Percentiles rank a stretch among this genome's conserved stretches.
Conservation (phyloP, 2,888 invertebrate species). For the Linyphia triangularis region DNA sequence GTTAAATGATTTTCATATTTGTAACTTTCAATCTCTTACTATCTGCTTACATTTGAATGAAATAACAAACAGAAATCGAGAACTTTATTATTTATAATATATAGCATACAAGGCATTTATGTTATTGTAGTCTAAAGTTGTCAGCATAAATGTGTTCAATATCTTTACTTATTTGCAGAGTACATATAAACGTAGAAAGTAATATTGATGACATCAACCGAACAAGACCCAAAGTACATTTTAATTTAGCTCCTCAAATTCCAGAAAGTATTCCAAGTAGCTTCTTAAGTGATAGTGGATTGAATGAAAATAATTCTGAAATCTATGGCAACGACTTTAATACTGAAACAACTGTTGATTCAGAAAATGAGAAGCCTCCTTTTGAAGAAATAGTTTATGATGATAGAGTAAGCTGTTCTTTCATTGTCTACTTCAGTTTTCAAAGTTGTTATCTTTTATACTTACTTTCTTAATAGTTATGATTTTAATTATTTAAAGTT, state of each 20-base stretch:
- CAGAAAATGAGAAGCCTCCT: neutral
- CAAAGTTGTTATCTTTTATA: neutral
- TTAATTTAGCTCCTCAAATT: constrained; percentile 23
- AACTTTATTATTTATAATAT: too few relatives aligned
- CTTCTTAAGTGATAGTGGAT: neutral
- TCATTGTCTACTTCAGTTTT: neutral
- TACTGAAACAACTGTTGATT: neutral
- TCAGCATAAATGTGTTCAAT: too few relatives aligned
- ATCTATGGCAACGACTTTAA: neutral
- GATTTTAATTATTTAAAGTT: neutral
- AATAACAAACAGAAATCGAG: too few relatives aligned
- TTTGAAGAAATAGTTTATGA: constrained; percentile 22
- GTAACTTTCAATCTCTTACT: too few relatives aligned
- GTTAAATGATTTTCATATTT: too few relatives aligned
- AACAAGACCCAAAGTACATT: constrained; percentile 31
- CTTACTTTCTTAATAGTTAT: neutral
- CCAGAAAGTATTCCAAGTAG: neutral
- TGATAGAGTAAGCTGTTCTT: constrained; percentile 26
- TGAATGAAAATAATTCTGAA: neutral
- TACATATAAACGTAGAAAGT: neutral
- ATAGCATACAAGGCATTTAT: too few relatives aligned
- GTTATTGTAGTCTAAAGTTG: too few relatives aligned
- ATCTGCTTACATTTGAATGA: too few relatives aligned
- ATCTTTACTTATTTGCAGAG: neutral
- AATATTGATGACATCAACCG: neutral